Percentiles rank a stretch among this genome's conserved stretches.
Evolutionary conservation across 2,888 invertebrate species (phyloP).

Genomic region (Ophion ellenae): DNA sequence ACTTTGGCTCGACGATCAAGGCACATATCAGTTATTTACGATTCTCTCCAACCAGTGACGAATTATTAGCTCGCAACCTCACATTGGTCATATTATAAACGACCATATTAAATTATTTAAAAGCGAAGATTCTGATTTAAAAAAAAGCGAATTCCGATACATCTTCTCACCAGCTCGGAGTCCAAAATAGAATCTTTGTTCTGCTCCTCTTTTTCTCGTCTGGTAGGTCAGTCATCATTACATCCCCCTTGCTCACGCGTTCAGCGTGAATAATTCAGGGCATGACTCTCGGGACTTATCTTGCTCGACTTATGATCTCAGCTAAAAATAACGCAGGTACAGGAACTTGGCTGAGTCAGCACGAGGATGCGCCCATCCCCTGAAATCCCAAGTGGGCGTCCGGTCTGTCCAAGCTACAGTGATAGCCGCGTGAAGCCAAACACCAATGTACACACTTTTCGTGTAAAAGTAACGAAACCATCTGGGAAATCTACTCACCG

Average conservation of each 20-base stretch:
- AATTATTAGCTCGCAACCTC: no score
- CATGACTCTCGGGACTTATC: constrained; percentile 8
- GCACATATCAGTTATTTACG: no score
- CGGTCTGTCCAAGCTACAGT: neutral
- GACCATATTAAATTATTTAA: no score
- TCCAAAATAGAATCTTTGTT: neutral
- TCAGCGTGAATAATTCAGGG: neutral
- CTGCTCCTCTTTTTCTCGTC: neutral
- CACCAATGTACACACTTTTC: neutral
- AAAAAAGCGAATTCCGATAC: no score
- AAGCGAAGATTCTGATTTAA: no score
- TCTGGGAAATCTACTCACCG: neutral
- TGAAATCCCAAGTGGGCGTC: constrained; percentile 12
- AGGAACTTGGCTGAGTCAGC: constrained; percentile 12
- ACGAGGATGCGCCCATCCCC: constrained; percentile 3
- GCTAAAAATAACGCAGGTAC: constrained; percentile 21
- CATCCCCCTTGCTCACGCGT: constrained; percentile 6
- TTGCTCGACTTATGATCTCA: constrained; percentile 5
- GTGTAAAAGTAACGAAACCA: neutral
- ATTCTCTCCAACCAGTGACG: no score
- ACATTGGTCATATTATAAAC: no score
- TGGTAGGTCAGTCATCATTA: neutral
- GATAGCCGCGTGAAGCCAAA: neutral
- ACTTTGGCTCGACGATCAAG: no score
- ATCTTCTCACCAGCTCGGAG: no score